Conservation (phyloP, 1,140 invertebrate genomes). For the Trichonephila inaurata region DNA sequence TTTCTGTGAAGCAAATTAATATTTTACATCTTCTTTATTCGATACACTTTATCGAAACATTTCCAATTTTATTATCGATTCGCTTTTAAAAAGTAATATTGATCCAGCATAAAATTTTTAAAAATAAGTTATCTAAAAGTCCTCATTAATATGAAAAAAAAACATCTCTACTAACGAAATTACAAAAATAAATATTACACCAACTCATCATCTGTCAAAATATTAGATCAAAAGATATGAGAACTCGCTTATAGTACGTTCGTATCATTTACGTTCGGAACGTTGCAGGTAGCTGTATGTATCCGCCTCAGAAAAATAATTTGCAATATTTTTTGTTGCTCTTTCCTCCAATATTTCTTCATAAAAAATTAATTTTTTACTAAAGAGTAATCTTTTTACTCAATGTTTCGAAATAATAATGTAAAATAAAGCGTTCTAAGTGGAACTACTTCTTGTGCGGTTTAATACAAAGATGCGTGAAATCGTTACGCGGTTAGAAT, state of each 20-base stretch:
- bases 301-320: slow-evolving; percentile 4
- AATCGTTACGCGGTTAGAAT: slow-evolving; percentile 39
- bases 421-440: not conserved
- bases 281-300: slow-evolving; percentile 47
- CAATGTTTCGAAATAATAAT: not conserved
- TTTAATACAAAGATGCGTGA: slow-evolving; percentile 35
- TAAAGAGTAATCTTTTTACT: not conserved
- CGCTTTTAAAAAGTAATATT: no score
- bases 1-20: no score
- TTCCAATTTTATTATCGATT: no score
- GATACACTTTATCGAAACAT: no score
- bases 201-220: slow-evolving; percentile 37
- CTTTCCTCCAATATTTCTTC: not conserved
- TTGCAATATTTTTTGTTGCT: not conserved
- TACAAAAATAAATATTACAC: not conserved
- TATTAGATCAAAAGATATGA: not conserved
- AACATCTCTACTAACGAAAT: not conserved
- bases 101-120: no score
- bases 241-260: not conserved
- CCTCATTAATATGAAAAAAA: not conserved
- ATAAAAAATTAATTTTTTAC: not conserved
- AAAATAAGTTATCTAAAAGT: no score
- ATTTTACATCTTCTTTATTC: no score
- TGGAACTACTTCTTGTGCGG: slow-evolving; percentile 49
- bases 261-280: slow-evolving; percentile 28